phyloP scores from a whole-genome alignment of 2,888 invertebrate genomes.

The Rhopalosiphum nymphaeae region DNA sequence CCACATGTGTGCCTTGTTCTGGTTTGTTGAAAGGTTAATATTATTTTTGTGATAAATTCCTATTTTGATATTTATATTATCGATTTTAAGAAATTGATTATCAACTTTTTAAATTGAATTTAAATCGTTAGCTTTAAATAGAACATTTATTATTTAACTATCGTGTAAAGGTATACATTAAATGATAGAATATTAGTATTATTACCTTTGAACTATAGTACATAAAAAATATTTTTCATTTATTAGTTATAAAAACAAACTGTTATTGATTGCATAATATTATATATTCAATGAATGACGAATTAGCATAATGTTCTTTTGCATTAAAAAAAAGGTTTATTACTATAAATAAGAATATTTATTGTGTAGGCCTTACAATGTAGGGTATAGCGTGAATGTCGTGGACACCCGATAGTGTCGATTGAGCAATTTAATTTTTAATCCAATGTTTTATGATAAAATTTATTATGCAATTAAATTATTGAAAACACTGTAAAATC shows the following conservation, averaged over 20 bases:
- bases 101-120: background rate
- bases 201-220: background rate
- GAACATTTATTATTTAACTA: background rate
- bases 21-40: background rate
- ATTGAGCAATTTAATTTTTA: background rate
- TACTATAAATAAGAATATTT: background rate
- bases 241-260: background rate
- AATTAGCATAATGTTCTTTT: background rate
- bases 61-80: background rate
- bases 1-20: background rate
- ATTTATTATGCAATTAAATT: background rate
- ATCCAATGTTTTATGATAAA: background rate
- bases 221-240: background rate
- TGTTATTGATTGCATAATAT: background rate
- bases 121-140: background rate
- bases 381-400: background rate
- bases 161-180: background rate
- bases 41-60: background rate
- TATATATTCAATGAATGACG: background rate
- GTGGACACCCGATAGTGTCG: background rate
- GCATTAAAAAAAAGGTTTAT: background rate
- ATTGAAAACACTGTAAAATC: background rate
- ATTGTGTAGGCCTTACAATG: background rate
- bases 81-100: background rate
- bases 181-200: background rate